phyloP scores from a whole-genome alignment of 2,113 vertebrate genomes.

The Gambusia holbrooki region DNA sequence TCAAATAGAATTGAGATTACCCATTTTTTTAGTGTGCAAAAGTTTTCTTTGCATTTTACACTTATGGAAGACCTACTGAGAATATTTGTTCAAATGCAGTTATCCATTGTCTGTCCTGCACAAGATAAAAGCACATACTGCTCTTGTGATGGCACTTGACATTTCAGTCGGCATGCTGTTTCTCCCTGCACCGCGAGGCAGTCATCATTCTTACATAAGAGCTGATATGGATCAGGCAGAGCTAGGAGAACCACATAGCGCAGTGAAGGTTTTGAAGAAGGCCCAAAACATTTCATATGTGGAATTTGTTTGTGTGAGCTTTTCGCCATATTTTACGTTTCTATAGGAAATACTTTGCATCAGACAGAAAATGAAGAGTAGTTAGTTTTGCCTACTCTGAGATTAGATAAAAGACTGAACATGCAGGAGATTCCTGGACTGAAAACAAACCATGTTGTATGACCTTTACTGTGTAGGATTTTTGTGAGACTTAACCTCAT shows the following conservation, averaged over 20 bases:
- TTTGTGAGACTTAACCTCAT: not conserved
- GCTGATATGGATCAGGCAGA: conserved; percentile 49
- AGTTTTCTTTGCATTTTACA: no score
- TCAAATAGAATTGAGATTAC: not conserved
- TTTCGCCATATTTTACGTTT: conserved; percentile 8
- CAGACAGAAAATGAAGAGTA: conserved; percentile 4
- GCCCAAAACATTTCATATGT: conserved; percentile 9
- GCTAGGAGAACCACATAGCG: conserved; percentile 1
- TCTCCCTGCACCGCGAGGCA: conserved; percentile 30
- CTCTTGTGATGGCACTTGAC: conserved; percentile 40
- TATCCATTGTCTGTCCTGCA: not conserved
- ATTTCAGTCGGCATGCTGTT: conserved; percentile 47
- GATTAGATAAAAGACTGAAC: conserved; percentile 53
- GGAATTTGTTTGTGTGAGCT: not conserved
- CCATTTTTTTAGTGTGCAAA: no score
- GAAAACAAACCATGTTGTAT: conserved; percentile 11
- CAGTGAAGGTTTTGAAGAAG: conserved; percentile 28
- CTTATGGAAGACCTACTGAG: no score
- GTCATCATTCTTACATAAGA: conserved; percentile 55
- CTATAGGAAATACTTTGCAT: conserved; percentile 23
- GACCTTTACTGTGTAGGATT: not conserved
- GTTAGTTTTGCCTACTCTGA: conserved; percentile 22
- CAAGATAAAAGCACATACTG: conserved; percentile 10
- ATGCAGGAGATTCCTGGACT: conserved; percentile 28
- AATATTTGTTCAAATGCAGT: not conserved